A percentile compares a stretch with the other conserved stretches of the same genome.
Evolutionary conservation across 2,113 vertebrate genomes (phyloP).

Genomic region (Pygathrix nemaeus): DNA sequence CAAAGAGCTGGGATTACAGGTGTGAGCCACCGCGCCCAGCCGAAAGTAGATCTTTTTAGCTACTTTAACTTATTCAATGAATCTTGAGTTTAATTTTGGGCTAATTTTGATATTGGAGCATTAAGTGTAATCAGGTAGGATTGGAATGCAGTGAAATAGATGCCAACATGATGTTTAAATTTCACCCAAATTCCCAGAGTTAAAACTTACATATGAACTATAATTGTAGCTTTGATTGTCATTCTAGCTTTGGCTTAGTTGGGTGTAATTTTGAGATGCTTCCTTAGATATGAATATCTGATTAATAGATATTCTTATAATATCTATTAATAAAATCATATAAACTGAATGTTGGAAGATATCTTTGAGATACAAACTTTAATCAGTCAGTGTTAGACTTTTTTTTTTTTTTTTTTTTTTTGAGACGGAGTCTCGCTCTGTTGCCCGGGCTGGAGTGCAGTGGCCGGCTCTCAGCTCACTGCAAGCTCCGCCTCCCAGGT

Average conservation of each 20-base stretch:
- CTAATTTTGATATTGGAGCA: not conserved
- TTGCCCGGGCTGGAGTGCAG: too few relatives aligned
- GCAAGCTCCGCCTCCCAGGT: too few relatives aligned
- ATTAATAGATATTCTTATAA: not conserved
- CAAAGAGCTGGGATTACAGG: too few relatives aligned
- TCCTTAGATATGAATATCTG: not conserved
- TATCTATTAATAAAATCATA: not conserved
- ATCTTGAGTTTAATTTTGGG: not conserved
- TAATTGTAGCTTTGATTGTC: not conserved
- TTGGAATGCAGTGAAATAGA: not conserved
- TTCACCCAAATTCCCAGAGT: not conserved
- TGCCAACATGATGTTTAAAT: not conserved
- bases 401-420: not conserved
- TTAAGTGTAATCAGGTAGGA: not conserved
- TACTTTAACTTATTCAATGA: not conserved
- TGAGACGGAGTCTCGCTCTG: too few relatives aligned
- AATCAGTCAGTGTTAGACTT: not conserved
- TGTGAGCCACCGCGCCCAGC: too few relatives aligned
- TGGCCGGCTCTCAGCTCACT: too few relatives aligned
- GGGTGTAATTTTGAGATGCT: not conserved
- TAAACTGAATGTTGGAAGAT: not conserved
- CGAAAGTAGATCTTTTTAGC: not conserved
- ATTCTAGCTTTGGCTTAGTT: not conserved
- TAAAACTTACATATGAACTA: not conserved
- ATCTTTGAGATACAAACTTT: not conserved